A percentile compares a stretch with the other conserved stretches of the same genome.
Conservation (phyloP, 2,113 vertebrate genomes). For the Alethe castanea region DNA sequence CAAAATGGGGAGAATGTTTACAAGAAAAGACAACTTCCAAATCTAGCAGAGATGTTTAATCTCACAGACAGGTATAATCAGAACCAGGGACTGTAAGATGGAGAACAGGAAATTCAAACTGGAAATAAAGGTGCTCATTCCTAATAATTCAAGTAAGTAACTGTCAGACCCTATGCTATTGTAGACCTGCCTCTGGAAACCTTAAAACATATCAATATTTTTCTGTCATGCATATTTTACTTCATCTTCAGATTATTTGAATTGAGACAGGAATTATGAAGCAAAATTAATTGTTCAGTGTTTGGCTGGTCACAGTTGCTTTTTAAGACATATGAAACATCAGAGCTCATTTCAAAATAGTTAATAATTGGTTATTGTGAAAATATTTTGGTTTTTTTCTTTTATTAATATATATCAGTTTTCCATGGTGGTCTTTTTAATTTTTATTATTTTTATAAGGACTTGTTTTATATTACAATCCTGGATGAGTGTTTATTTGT, state of each 20-base stretch:
- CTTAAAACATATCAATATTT: background rate
- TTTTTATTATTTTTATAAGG: background rate
- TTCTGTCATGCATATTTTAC: background rate
- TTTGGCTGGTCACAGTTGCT: background rate
- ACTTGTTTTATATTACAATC: background rate
- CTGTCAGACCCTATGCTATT: background rate
- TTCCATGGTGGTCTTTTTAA: accelerated
- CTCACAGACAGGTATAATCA: background rate
- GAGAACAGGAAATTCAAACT: background rate
- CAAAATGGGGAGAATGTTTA: background rate
- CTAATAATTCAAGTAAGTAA: background rate
- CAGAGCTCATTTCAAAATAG: background rate
- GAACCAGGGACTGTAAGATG: background rate
- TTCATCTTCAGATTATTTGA: background rate
- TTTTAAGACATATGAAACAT: background rate
- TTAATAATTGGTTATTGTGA: background rate
- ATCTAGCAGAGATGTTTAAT: background rate
- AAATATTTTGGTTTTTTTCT: background rate
- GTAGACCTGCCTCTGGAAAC: background rate
- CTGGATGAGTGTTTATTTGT: background rate
- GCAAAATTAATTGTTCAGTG: background rate
- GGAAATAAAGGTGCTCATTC: background rate
- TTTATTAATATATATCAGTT: background rate
- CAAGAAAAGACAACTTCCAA: background rate
- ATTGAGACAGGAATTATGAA: background rate